Evolutionary conservation across 2,113 vertebrate genomes (phyloP), one percentile per base, ranked within the genome.

Genomic region (Sander vitreus): DNA sequence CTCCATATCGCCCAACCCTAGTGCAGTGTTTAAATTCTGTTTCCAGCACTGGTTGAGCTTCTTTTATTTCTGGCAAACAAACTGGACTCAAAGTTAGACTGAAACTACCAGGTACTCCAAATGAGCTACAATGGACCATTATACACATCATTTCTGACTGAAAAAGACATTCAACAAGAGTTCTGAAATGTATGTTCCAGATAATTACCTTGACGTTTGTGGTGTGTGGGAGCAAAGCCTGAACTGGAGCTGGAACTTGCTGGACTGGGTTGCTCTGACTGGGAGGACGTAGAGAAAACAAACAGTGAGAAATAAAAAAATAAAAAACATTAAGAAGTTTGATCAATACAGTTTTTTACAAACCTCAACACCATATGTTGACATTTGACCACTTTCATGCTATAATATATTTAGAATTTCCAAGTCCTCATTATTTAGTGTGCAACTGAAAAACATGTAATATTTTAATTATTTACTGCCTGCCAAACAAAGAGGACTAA

Each of bases 231-330:
- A 66, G 96, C 95, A 88, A 98, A 98, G 91, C 94, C 91, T 36
- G 95, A 97, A 84, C 97, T 96, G 86, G 97, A 98, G 71, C 96
- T 97, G 86, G 98, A 98, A 86, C 97, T 98, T 90, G 97, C 96
- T 76, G 98, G 98, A 93, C 98, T 99, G 86, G 96, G 97, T 88
- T 99, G 98, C 87, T 98, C 97, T 1, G 97, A 98, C 96, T 98
- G 84, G 66, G 25, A 67, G 21, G 45, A 13, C 64, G 19, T 85
- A 54, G 50, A 76, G 16, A 67, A 5, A 77, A 68, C 3, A 65
- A 54, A 78, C 0, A 0, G 23, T 30, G 30, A 67, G 11, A 1
- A 23, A n/a, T 48, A 11, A 43, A 43, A 14, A 80, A 72, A n/a
- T n/a, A n/a, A 57, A 3, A 30, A 5, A 10, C 14, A 45, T 5